A percentile compares a stretch with the other conserved stretches of the same genome.
phyloP scores from a whole-genome alignment of 1,140 invertebrate species.

The Hyles vespertilio region DNA sequence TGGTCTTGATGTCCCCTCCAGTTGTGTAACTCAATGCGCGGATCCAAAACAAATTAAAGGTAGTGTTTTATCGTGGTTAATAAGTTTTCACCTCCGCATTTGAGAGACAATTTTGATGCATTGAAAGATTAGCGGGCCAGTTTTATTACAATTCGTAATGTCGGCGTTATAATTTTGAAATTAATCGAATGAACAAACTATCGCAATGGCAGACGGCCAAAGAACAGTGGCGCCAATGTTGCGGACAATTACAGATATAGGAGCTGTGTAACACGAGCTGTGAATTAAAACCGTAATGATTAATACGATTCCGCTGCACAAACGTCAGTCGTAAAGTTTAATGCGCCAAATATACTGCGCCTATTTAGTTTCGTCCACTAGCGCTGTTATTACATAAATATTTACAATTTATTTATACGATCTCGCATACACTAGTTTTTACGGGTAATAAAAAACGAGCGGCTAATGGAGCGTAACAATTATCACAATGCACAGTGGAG shows the following conservation, averaged over 20 bases:
- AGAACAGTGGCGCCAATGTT: constrained; percentile 50
- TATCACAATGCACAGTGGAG: constrained; percentile 34
- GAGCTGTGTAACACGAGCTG: constrained; percentile 44
- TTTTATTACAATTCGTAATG: constrained; percentile 34
- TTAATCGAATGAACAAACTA: constrained; percentile 33
- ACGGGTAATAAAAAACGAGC: background rate
- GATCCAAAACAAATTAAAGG: constrained; percentile 26
- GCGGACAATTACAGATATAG: constrained; percentile 49
- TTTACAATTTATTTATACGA: too few relatives aligned
- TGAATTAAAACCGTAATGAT: constrained; percentile 51
- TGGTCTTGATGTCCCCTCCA: too few relatives aligned
- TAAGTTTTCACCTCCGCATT: constrained; percentile 18
- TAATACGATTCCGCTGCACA: constrained; percentile 40
- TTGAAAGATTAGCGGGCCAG: constrained; percentile 21
- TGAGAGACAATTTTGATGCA: constrained; percentile 23
- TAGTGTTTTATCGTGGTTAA: constrained; percentile 9
- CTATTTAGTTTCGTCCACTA: background rate
- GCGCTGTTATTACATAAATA: background rate
- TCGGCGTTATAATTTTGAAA: constrained; percentile 34
- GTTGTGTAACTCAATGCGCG: too few relatives aligned
- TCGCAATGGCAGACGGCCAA: constrained; percentile 57
- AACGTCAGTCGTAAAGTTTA: constrained; percentile 18
- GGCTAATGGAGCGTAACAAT: constrained; percentile 33
- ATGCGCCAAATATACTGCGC: constrained; percentile 1
- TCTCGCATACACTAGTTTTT: background rate